A percentile compares a stretch with the other conserved stretches of the same genome.
Evolutionary conservation across 2,888 invertebrate species (phyloP).

Genomic region (Dione vanillae): DNA sequence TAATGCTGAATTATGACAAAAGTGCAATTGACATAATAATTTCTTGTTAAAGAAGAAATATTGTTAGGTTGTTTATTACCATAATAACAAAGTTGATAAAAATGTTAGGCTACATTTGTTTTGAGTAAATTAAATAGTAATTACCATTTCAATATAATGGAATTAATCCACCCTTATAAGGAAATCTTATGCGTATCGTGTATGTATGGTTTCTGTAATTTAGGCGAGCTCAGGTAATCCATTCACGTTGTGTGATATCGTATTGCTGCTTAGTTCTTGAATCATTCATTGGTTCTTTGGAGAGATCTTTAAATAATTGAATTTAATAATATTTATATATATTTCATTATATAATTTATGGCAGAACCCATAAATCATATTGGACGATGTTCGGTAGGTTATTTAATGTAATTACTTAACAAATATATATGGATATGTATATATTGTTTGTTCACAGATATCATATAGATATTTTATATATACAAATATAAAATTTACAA

Average conservation of each 20-base stretch:
- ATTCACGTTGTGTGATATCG: conserved; percentile 71
- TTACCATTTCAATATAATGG: conserved; percentile 67
- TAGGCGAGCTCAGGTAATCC: conserved; percentile 77
- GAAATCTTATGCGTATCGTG: conserved; percentile 74
- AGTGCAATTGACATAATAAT: conserved; percentile 34
- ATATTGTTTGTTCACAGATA: no score
- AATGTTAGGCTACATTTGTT: neutral
- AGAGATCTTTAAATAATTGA: neutral
- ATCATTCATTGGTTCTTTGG: neutral
- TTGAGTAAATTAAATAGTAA: neutral
- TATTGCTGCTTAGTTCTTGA: conserved; percentile 65
- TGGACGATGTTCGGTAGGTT: no score
- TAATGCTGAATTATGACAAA: conserved; percentile 35
- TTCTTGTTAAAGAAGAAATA: neutral
- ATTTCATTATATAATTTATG: no score
- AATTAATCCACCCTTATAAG: conserved; percentile 78
- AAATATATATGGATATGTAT: no score
- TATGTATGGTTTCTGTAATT: conserved; percentile 82
- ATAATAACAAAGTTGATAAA: neutral
- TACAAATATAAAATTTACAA: neutral
- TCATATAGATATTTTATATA: no score
- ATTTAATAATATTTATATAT: conserved; percentile 1
- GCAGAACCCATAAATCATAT: no score
- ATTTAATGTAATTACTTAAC: no score
- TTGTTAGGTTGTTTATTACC: neutral